Percentiles rank a stretch among this genome's conserved stretches.
Evolutionary conservation across 2,888 invertebrate species (phyloP).

Genomic region (Galerucella calmariensis): DNA sequence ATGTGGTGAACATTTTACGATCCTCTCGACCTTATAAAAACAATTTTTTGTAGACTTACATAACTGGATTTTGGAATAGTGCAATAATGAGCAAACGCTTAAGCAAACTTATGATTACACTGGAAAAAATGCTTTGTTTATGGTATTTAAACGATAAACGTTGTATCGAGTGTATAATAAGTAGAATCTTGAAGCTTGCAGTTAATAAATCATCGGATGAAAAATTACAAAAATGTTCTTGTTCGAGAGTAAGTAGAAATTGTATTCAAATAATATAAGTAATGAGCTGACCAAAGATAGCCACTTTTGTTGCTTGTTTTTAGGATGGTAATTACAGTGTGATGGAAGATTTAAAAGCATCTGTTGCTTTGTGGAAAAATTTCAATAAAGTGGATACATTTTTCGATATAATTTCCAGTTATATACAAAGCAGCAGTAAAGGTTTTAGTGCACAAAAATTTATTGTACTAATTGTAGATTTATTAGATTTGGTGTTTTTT

Average conservation of each 20-base stretch:
- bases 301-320: not conserved
- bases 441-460: not conserved
- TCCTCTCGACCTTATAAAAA: not conserved
- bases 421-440: not conserved
- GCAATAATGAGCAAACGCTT: constrained; percentile 24
- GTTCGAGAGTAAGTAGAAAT: constrained; percentile 12
- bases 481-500: not conserved
- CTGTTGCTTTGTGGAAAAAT: not conserved
- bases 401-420: too few relatives aligned
- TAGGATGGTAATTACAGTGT: not conserved
- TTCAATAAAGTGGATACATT: not conserved
- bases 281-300: too few relatives aligned
- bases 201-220: not conserved
- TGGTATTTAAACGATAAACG: constrained; percentile 28
- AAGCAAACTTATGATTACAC: constrained; percentile 23
- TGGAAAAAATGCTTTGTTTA: constrained; percentile 29
- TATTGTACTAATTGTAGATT: not conserved
- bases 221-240: constrained; percentile 1
- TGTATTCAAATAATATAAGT: not conserved
- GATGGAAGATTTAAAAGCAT: not conserved
- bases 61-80: constrained; percentile 38
- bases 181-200: not conserved
- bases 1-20: not conserved
- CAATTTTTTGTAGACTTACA: constrained; percentile 33
- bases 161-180: constrained; percentile 10